Conservation (phyloP, 2,888 invertebrate genomes). For the Chloroclystis v-ata region DNA sequence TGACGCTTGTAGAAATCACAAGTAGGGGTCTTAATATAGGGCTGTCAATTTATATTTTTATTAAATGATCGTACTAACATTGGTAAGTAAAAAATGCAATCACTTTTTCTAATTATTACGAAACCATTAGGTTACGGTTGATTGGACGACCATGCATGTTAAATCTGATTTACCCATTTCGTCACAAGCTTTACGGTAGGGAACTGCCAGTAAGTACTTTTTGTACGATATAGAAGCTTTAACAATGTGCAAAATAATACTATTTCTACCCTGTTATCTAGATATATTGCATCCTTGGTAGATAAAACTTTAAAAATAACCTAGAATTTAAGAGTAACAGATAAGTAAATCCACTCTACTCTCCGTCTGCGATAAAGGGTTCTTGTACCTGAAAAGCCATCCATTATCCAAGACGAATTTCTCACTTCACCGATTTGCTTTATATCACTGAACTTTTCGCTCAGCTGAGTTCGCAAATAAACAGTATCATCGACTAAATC, state of each 20-base stretch:
- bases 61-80: too few relatives aligned
- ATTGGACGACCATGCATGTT: conserved; percentile 1
- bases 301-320: too few relatives aligned
- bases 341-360: too few relatives aligned
- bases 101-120: background rate
- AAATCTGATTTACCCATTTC: conserved; percentile 19
- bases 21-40: conserved; percentile 45
- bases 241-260: too few relatives aligned
- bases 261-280: too few relatives aligned
- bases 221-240: too few relatives aligned
- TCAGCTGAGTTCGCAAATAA: conserved; percentile 31
- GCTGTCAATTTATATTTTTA: conserved; percentile 31
- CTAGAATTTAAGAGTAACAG: too few relatives aligned
- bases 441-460: conserved; percentile 23
- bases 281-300: too few relatives aligned
- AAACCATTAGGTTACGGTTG: background rate
- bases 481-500: conserved; percentile 30
- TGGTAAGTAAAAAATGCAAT: conserved; percentile 1
- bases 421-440: conserved; percentile 1
- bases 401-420: conserved; percentile 13
- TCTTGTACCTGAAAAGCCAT: background rate
- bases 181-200: conserved; percentile 8
- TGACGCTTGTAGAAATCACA: conserved; percentile 59
- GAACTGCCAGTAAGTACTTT: background rate
- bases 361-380: background rate